A percentile compares a stretch with the other conserved stretches of the same genome.
These are phyloP conservation scores for Ptyas mucosa DNA, from an alignment of 2,113 vertebrate species.

Conservation along the genomic window DNA sequence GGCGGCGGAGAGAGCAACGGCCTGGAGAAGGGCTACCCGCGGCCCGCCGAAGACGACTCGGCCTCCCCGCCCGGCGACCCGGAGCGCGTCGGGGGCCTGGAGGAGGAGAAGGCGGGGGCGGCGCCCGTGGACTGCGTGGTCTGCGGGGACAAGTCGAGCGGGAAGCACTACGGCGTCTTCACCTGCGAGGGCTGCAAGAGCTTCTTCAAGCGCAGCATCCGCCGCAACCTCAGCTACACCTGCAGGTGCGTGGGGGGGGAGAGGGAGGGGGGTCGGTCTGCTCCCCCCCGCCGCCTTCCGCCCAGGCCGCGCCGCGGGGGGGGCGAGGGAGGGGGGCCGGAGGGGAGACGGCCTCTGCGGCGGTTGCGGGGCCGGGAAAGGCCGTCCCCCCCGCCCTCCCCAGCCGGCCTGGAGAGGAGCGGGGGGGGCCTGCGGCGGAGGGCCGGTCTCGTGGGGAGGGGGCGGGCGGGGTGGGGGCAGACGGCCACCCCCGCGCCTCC, in stretches of 20 bases:
- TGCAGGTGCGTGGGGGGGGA: slow-evolving; percentile 75
- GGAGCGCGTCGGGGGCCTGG: slow-evolving; percentile 71
- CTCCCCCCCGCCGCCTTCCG: too few relatives aligned
- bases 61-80: slow-evolving; percentile 84
- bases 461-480: too few relatives aligned
- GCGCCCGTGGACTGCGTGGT: slow-evolving; percentile 89
- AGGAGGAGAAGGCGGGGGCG: slow-evolving; percentile 69
- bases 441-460: too few relatives aligned
- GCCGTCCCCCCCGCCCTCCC: too few relatives aligned
- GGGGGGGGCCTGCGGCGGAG: too few relatives aligned
- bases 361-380: too few relatives aligned
- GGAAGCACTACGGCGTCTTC: slow-evolving; percentile 92
- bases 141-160: slow-evolving; percentile 89
- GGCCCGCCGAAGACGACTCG: slow-evolving; percentile 75
- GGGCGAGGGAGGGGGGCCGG: too few relatives aligned
- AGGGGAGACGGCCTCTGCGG: too few relatives aligned
- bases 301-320: too few relatives aligned
- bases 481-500: too few relatives aligned
- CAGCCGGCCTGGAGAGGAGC: too few relatives aligned
- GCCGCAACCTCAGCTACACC: slow-evolving; percentile 90
- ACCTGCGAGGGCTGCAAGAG: slow-evolving; percentile 95
- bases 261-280: too few relatives aligned
- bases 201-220: slow-evolving; percentile 91
- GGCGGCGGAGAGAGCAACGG: slow-evolving; percentile 68
- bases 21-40: slow-evolving; percentile 69